A percentile compares a stretch with the other conserved stretches of the same genome.
Conservation (phyloP, 2,113 vertebrate species). For the Myxocyprinus asiaticus region DNA sequence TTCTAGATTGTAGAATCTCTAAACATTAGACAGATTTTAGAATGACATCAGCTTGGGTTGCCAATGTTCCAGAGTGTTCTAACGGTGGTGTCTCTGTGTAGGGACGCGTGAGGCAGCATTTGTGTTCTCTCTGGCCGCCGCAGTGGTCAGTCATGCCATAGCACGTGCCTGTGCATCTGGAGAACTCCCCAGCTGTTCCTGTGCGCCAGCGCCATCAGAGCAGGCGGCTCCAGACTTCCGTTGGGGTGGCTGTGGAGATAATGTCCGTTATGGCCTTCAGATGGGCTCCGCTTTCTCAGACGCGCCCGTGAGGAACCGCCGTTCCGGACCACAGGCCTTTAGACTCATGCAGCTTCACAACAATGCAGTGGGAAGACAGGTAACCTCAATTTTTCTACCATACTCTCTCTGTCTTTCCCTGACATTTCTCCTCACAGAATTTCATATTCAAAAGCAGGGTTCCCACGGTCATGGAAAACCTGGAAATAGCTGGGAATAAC, state of each 20-base stretch:
- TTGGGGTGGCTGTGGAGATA: slow-evolving; percentile 80
- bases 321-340: slow-evolving; percentile 53
- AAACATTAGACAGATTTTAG: too few species aligned
- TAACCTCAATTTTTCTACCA: slow-evolving; percentile 25
- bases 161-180: slow-evolving; percentile 73
- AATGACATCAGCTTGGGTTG: too few species aligned
- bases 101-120: slow-evolving; percentile 78
- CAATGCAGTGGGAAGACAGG: slow-evolving; percentile 74
- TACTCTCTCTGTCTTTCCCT: too few species aligned
- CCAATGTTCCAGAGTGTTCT: not conserved
- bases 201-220: slow-evolving; percentile 64
- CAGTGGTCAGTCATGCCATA: slow-evolving; percentile 66
- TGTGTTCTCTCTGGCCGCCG: slow-evolving; percentile 72
- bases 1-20: too few species aligned
- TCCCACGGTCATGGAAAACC: too few species aligned
- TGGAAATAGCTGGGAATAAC: too few species aligned
- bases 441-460: too few species aligned
- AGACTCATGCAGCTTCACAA: slow-evolving; percentile 74
- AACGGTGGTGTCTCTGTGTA: slow-evolving; percentile 43
- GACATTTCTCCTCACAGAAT: too few species aligned
- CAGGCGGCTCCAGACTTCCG: slow-evolving; percentile 65
- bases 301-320: slow-evolving; percentile 63
- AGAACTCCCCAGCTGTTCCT: slow-evolving; percentile 74
- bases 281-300: slow-evolving; percentile 75
- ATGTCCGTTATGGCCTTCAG: slow-evolving; percentile 76